These are phyloP conservation scores for Coenonympha glycerion DNA, from an alignment of 2,888 invertebrate species.

Conservation along the genomic window DNA sequence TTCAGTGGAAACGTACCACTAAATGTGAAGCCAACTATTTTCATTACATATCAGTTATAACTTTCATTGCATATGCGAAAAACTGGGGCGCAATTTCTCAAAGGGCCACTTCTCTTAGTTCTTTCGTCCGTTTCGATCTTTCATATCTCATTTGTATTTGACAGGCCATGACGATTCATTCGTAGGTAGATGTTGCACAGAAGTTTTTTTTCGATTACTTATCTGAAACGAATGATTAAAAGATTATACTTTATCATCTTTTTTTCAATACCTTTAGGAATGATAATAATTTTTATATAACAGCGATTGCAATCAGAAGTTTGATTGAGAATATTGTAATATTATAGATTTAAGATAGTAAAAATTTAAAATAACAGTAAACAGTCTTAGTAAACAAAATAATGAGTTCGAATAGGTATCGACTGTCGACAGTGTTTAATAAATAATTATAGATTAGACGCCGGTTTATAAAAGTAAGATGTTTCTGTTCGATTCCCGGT, in stretches of 20 bases:
- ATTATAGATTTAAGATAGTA: too few relatives aligned
- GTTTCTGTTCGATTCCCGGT: too few relatives aligned
- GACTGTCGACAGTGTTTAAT: too few relatives aligned
- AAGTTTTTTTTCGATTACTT: neutral
- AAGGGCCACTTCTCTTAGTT: neutral
- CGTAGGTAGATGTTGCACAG: neutral
- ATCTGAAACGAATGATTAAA: neutral
- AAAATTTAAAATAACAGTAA: too few relatives aligned
- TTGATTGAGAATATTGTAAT: neutral
- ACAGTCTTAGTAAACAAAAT: too few relatives aligned
- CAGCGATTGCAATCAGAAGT: neutral
- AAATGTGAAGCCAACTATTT: too few relatives aligned
- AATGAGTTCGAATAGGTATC: too few relatives aligned
- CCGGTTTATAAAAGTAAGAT: too few relatives aligned
- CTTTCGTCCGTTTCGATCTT: neutral
- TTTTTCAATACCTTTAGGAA: neutral
- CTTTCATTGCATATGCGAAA: too few relatives aligned
- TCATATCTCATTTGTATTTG: neutral
- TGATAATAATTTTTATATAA: neutral
- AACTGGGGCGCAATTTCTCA: neutral
- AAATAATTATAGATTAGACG: too few relatives aligned
- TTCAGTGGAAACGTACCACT: too few relatives aligned
- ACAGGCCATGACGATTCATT: neutral
- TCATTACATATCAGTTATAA: too few relatives aligned
- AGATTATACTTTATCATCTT: neutral